These are phyloP conservation scores for Epistrophe grossulariae DNA, from an alignment of 2,888 invertebrate genomes.

Conservation along the genomic window DNA sequence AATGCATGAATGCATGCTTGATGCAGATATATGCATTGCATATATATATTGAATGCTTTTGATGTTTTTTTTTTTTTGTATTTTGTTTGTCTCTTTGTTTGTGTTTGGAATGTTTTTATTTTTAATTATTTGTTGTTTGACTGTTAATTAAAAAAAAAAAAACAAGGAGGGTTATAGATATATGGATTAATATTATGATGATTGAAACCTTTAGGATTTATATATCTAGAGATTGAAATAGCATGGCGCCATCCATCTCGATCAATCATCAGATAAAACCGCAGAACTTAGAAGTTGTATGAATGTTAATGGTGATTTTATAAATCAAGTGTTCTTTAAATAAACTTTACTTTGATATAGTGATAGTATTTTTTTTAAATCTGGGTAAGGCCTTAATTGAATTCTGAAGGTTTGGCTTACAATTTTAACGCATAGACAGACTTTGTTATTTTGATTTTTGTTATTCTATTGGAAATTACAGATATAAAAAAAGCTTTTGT, in stretches of 20 bases:
- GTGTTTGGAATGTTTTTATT: slow-evolving; percentile 22
- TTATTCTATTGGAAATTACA: no score
- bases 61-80: slow-evolving; percentile 15
- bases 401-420: not conserved
- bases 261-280: slow-evolving; percentile 10
- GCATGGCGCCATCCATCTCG: slow-evolving; percentile 9
- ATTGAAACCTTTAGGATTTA: not conserved
- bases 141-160: slow-evolving; percentile 15
- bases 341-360: not conserved
- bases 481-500: no score
- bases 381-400: not conserved
- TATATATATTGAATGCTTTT: slow-evolving; percentile 36
- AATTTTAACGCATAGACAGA: not conserved
- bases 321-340: slow-evolving; percentile 11
- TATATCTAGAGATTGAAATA: not conserved
- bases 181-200: not conserved
- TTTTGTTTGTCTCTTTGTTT: slow-evolving; percentile 3
- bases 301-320: slow-evolving; percentile 9
- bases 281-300: slow-evolving; percentile 9
- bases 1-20: slow-evolving; percentile 60
- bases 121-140: slow-evolving; percentile 32
- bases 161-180: slow-evolving; percentile 2
- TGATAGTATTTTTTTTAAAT: not conserved
- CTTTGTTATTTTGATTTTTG: not conserved
- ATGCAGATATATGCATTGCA: slow-evolving; percentile 19